phyloP scores from a whole-genome alignment of 2,113 vertebrate genomes.

The Solea senegalensis region DNA sequence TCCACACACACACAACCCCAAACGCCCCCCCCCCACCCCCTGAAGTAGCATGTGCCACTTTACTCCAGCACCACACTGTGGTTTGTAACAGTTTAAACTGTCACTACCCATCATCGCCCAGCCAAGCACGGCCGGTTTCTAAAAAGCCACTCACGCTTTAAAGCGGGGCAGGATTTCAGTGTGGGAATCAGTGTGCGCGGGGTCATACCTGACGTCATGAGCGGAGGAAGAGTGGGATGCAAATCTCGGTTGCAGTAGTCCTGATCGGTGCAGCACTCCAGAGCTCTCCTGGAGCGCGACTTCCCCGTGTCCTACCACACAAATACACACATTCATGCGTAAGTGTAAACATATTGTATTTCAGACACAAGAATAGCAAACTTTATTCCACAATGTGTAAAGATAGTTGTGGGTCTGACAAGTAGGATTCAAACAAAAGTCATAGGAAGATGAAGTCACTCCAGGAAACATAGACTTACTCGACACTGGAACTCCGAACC shows the following conservation, averaged over 20 bases:
- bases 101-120: constrained; percentile 64
- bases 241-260: constrained; percentile 94
- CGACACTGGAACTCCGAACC: constrained; percentile 97
- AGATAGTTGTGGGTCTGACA: background rate
- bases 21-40: constrained; percentile 2
- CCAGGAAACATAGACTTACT: constrained; percentile 81
- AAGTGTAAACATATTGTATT: background rate
- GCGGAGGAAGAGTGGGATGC: constrained; percentile 90
- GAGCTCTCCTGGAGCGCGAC: constrained; percentile 85
- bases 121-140: constrained; percentile 3
- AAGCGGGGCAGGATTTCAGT: constrained; percentile 35
- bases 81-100: constrained; percentile 80
- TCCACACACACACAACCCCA: background rate
- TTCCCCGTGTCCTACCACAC: constrained; percentile 87
- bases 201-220: constrained; percentile 85
- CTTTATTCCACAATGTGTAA: constrained; percentile 6
- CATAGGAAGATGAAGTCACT: constrained; percentile 29
- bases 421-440: constrained; percentile 26
- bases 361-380: background rate
- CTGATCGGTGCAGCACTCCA: constrained; percentile 92
- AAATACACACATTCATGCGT: background rate
- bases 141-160: constrained; percentile 40
- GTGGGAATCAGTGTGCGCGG: constrained; percentile 24
- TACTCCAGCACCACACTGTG: constrained; percentile 65
- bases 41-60: constrained; percentile 54